These are phyloP conservation scores for Napeogenes inachia DNA, from an alignment of 2,888 invertebrate species.

Conservation along the genomic window DNA sequence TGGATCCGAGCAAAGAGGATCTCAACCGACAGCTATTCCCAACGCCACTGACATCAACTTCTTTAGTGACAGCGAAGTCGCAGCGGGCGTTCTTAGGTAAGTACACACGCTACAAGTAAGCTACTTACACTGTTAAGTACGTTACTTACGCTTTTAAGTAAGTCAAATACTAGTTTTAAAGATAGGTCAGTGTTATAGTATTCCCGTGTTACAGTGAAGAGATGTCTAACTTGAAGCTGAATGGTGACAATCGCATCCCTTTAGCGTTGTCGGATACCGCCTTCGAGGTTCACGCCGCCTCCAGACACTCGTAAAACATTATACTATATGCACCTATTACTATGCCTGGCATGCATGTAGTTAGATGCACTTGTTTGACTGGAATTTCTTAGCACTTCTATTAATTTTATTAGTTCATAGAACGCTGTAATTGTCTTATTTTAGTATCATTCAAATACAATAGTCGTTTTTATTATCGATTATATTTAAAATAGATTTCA, in stretches of 20 bases:
- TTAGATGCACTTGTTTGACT: too few relatives aligned
- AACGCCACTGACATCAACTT: constrained; percentile 79
- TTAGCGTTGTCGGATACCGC: constrained; percentile 73
- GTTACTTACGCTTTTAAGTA: too few relatives aligned
- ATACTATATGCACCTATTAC: constrained; percentile 39
- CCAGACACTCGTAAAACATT: constrained; percentile 71
- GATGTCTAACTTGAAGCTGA: constrained; percentile 74
- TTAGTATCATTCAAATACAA: neutral
- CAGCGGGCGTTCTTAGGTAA: constrained; percentile 79
- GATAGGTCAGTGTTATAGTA: neutral
- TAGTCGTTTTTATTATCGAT: too few relatives aligned
- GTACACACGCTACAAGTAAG: constrained; percentile 26
- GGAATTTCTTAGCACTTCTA: neutral
- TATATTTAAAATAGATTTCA: too few relatives aligned
- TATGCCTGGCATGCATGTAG: constrained; percentile 43
- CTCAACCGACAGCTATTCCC: constrained; percentile 55
- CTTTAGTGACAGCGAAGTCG: constrained; percentile 95
- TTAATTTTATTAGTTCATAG: constrained; percentile 17
- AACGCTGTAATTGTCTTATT: neutral
- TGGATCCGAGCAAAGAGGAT: constrained; percentile 62
- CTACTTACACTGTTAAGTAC: too few relatives aligned
- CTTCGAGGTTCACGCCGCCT: constrained; percentile 74
- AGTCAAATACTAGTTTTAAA: neutral
- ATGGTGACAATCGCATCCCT: constrained; percentile 72
- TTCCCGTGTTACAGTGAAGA: constrained; percentile 69